phyloP scores from a whole-genome alignment of 1,140 invertebrate genomes.

The Musca vetustissima region DNA sequence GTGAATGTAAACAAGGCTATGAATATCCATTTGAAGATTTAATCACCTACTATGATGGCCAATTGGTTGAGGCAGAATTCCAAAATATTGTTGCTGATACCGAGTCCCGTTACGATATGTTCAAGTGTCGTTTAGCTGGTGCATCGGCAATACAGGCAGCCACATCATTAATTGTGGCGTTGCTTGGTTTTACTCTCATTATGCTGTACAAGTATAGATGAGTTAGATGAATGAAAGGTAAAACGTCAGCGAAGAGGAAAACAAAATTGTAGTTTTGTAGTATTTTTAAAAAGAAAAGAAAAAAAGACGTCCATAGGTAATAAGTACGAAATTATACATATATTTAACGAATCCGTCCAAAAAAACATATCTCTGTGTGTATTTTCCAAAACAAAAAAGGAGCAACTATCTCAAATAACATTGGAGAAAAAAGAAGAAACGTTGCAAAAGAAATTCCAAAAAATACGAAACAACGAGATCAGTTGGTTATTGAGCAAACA shows the following conservation, averaged over 20 bases:
- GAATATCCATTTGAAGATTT: conserved; percentile 96
- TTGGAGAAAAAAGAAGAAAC: neutral
- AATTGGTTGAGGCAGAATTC: conserved; percentile 94
- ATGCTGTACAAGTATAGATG: conserved; percentile 53
- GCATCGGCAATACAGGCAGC: conserved; percentile 66
- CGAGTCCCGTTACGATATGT: conserved; percentile 82
- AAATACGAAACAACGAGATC: no score
- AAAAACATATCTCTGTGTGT: neutral
- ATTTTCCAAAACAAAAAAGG: neutral
- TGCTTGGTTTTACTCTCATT: conserved; percentile 46
- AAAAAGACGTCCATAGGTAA: no score
- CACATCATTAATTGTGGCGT: conserved; percentile 46
- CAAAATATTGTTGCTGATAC: conserved; percentile 78
- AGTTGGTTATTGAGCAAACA: neutral
- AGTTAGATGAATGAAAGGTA: neutral
- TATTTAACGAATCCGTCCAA: conserved; percentile 24
- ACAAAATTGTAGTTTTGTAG: conserved; percentile 14
- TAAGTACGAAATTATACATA: conserved; percentile 18
- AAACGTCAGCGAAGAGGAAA: neutral
- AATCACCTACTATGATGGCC: conserved; percentile 95
- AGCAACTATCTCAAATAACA: conserved; percentile 26
- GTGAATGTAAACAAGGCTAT: conserved; percentile 94
- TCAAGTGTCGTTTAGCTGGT: conserved; percentile 87
- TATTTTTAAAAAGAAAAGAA: conserved; percentile 19
- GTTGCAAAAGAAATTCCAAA: conserved; percentile 1